Evolutionary conservation across 2,797 vertebrate genomes (phyloP).

Genomic region (Semotilus atromaculatus): DNA sequence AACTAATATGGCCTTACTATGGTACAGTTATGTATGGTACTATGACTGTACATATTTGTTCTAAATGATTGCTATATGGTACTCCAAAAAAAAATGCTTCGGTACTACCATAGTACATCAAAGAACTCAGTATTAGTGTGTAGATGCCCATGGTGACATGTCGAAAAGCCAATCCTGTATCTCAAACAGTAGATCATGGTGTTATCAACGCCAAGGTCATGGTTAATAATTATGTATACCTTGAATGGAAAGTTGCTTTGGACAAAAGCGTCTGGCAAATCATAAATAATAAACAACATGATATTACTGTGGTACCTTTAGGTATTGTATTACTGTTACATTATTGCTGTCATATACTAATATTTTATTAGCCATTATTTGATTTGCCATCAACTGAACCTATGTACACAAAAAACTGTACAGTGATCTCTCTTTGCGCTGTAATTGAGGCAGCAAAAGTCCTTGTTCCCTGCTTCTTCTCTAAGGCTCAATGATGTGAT

Average conservation of each 20-base stretch:
- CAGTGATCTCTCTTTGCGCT: background rate
- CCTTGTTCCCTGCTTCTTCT: background rate
- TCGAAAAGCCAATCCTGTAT: background rate
- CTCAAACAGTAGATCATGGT: background rate
- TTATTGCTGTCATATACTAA: background rate
- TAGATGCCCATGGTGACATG: background rate
- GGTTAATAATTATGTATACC: background rate
- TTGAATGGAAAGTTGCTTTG: background rate
- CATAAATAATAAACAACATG: background rate
- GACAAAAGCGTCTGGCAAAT: background rate
- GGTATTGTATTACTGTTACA: background rate
- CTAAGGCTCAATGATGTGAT: slow-evolving; percentile 7
- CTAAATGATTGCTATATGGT: background rate
- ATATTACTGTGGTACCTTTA: background rate
- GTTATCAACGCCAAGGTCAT: background rate
- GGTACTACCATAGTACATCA: background rate
- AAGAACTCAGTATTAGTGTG: background rate
- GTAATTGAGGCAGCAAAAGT: background rate
- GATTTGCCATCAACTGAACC: background rate
- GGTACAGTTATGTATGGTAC: background rate
- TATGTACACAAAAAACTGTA: background rate
- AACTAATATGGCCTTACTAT: background rate
- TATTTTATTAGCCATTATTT: too few species aligned
- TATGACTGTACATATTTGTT: background rate
- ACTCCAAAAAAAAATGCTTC: background rate